A percentile compares a stretch with the other conserved stretches of the same genome.
Evolutionary conservation across 2,113 vertebrate genomes (phyloP).

Genomic region (Festucalex cinctus): DNA sequence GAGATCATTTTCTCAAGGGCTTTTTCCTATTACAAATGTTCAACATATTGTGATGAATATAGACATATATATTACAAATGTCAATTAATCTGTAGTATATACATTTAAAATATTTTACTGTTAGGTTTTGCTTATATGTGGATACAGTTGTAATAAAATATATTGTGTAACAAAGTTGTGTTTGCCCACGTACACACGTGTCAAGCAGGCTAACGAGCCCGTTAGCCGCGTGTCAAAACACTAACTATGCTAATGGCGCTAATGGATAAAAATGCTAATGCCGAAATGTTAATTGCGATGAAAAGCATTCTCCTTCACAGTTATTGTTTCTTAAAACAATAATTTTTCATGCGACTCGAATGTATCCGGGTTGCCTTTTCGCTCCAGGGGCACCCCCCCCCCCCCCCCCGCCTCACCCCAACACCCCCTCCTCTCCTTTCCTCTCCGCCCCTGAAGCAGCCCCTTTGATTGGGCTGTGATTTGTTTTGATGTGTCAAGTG

Average conservation of each 20-base stretch:
- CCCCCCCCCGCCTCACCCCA: neutral
- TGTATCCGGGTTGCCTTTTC: constrained; percentile 1
- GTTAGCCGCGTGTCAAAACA: constrained; percentile 3
- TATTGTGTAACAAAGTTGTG: neutral
- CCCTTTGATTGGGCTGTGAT: constrained; percentile 67
- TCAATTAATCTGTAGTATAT: too few relatives aligned
- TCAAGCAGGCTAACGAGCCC: neutral
- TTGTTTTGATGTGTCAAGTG: constrained; percentile 74
- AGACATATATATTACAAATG: too few relatives aligned
- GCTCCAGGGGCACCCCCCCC: neutral
- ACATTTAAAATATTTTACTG: too few relatives aligned
- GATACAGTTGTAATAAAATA: too few relatives aligned
- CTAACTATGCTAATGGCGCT: constrained; percentile 3
- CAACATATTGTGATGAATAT: too few relatives aligned
- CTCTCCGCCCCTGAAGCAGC: neutral
- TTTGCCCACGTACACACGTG: neutral
- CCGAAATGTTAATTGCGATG: neutral
- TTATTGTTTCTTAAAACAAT: constrained; percentile 1
- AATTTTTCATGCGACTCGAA: neutral
- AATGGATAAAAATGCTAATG: constrained; percentile 5
- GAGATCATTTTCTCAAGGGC: too few relatives aligned
- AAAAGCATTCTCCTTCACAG: neutral
- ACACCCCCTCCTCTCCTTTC: neutral
- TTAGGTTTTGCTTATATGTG: too few relatives aligned
- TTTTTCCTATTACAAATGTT: too few relatives aligned